A percentile compares a stretch with the other conserved stretches of the same genome.
Conservation (phyloP, 35 echinoderm and acorn worm genomes). For the Nesometra sesokonis region DNA sequence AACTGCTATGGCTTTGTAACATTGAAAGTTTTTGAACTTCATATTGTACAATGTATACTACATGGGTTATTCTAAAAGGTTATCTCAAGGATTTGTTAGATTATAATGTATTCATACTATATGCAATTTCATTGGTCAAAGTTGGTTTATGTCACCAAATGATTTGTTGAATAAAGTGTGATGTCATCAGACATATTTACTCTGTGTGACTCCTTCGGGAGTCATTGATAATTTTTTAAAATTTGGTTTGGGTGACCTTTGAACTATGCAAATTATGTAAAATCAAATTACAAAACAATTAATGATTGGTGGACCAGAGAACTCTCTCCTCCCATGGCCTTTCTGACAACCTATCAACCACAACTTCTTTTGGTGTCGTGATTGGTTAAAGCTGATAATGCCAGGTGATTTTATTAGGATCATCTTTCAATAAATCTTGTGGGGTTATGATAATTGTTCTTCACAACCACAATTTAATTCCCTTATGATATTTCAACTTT, state of each 20-base stretch:
- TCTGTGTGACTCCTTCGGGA: constrained; percentile 68
- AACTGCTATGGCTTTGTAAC: not conserved
- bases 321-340: constrained; percentile 19
- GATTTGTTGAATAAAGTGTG: not conserved
- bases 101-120: not conserved
- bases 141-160: not conserved
- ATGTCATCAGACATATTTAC: not conserved
- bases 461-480: no score
- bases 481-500: no score
- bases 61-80: not conserved
- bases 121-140: not conserved
- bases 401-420: no score
- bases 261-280: constrained; percentile 85
- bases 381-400: not conserved
- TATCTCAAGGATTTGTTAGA: not conserved
- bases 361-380: not conserved
- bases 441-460: no score
- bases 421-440: no score
- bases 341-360: not conserved
- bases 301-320: constrained; percentile 57
- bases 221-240: constrained; percentile 96
- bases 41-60: not conserved
- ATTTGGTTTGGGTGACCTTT: constrained; percentile 93
- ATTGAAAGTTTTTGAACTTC: not conserved
- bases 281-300: constrained; percentile 86